These are phyloP conservation scores for Lerema accius DNA, from an alignment of 1,140 invertebrate species.

Conservation along the genomic window DNA sequence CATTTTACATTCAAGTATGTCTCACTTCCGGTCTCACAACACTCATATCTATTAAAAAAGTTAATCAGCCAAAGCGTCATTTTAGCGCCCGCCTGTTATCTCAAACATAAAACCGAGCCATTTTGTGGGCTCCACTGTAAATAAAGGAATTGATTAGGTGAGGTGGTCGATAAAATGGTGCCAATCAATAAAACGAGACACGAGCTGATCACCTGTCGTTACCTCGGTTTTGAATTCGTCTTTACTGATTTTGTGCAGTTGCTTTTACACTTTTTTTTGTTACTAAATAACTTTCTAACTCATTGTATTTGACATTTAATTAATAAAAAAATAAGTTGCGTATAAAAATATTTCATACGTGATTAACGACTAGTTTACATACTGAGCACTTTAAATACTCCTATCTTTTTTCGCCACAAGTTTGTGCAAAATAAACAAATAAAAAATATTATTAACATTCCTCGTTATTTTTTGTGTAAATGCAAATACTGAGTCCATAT, in stretches of 20 bases:
- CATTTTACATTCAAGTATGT: too few species aligned
- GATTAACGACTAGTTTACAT: too few species aligned
- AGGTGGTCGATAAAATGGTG: conserved; percentile 19
- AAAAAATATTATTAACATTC: conserved; percentile 3
- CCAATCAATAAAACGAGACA: conserved; percentile 28
- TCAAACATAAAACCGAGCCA: conserved; percentile 22
- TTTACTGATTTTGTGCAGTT: too few species aligned
- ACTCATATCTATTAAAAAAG: not conserved
- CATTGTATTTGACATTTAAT: too few species aligned
- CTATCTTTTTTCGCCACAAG: not conserved
- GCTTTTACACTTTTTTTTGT: too few species aligned
- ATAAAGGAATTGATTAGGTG: conserved; percentile 32
- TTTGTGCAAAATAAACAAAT: not conserved
- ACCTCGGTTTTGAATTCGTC: too few species aligned
- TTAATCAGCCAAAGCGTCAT: conserved; percentile 20
- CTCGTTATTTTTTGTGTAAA: conserved; percentile 10
- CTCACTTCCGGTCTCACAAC: too few species aligned
- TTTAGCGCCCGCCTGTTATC: conserved; percentile 21
- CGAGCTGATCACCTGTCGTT: conserved; percentile 13
- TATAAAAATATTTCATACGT: too few species aligned
- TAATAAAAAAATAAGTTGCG: too few species aligned
- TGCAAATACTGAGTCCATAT: conserved; percentile 21
- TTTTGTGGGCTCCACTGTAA: conserved; percentile 26
- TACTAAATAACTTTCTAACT: too few species aligned
- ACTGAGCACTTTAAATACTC: too few species aligned